These are phyloP conservation scores for Metalampra italica DNA, from an alignment of 2,888 invertebrate genomes.

Conservation along the genomic window DNA sequence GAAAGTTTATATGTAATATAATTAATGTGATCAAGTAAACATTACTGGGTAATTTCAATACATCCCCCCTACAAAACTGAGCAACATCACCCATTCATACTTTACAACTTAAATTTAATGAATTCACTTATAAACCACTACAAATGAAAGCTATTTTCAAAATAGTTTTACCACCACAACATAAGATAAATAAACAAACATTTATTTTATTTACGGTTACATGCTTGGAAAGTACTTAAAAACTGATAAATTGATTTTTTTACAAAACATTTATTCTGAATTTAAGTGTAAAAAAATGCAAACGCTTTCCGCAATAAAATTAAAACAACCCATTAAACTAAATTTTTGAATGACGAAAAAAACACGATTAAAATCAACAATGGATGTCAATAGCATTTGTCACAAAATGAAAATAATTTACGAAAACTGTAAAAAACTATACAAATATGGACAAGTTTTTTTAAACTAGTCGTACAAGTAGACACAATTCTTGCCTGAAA, in stretches of 20 bases:
- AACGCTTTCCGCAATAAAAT: background rate
- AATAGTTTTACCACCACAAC: constrained; percentile 45
- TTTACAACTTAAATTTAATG: constrained; percentile 61
- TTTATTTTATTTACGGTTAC: constrained; percentile 17
- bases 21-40: background rate
- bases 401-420: constrained; percentile 14
- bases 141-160: constrained; percentile 37
- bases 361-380: background rate
- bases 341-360: background rate
- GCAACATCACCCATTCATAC: constrained; percentile 50
- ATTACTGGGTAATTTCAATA: constrained; percentile 30
- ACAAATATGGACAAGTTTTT: constrained; percentile 19
- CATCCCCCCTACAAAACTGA: constrained; percentile 35
- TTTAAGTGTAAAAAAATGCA: background rate
- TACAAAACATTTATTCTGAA: background rate
- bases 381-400: constrained; percentile 6
- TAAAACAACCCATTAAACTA: background rate
- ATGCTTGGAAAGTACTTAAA: background rate
- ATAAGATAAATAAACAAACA: constrained; percentile 19
- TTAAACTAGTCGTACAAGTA: constrained; percentile 21
- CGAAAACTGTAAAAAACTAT: constrained; percentile 15
- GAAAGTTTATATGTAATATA: no score
- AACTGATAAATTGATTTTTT: constrained; percentile 1
- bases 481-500: constrained; percentile 35
- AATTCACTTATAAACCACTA: constrained; percentile 54